phyloP scores from a whole-genome alignment of 2,113 vertebrate genomes.

The Hystrix cristata region DNA sequence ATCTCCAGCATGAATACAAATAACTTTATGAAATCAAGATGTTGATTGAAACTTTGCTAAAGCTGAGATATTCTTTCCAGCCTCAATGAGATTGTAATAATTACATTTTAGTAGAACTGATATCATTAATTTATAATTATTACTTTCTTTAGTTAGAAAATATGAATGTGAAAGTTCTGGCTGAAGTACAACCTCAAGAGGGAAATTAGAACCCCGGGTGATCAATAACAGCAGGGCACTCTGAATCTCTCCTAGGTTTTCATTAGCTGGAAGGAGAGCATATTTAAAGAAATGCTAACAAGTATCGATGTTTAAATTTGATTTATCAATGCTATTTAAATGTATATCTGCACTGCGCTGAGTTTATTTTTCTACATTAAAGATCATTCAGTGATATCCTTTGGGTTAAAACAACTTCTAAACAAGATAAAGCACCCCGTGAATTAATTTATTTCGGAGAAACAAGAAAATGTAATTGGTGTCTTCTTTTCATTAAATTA shows the following conservation, averaged over 20 bases:
- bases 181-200: constrained; percentile 88
- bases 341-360: constrained; percentile 82
- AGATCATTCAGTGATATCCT: constrained; percentile 84
- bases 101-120: constrained; percentile 72
- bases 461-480: constrained; percentile 87
- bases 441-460: constrained; percentile 86
- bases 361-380: constrained; percentile 88
- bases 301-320: constrained; percentile 93
- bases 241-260: constrained; percentile 86
- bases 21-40: background rate
- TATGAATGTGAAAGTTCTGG: constrained; percentile 73
- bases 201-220: constrained; percentile 89
- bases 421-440: constrained; percentile 85
- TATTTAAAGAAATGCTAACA: constrained; percentile 93
- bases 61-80: constrained; percentile 48
- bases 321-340: constrained; percentile 93
- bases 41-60: constrained; percentile 53
- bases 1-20: constrained; percentile 21
- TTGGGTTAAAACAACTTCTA: constrained; percentile 82
- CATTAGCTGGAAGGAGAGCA: constrained; percentile 90
- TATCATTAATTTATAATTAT: constrained; percentile 76
- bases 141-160: constrained; percentile 78
- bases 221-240: constrained; percentile 90
- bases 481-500: constrained; percentile 87
- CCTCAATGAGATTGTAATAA: constrained; percentile 61